Base-by-base conservation (phyloP, 2,888 invertebrate genomes). In the Drosophila flavopinicola region DNA sequence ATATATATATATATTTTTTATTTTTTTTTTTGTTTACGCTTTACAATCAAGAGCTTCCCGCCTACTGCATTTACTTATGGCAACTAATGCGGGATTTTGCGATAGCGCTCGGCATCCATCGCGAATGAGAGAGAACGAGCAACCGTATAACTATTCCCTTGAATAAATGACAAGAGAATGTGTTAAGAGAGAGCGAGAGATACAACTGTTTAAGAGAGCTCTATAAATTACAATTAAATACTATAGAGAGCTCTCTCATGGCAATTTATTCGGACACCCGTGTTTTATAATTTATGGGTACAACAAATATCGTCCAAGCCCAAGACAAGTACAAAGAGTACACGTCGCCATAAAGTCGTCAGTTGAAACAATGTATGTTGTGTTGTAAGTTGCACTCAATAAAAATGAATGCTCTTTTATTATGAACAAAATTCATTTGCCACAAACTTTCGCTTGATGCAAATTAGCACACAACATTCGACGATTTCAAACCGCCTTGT, bases 361-460 rank as follows among this genome's bases (percentile, higher is more conserved):
- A 44, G 30, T 30, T 1, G 58, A 29, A 27, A 6, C n/a, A 17
- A n/a, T 4, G 2, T 15, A 20, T n/a, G n/a, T 6, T 13, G 29
- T 45, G 30, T 58, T 51, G 59, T 64, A 52, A 37, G 30, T 39
- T 63, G 75, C 69, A 83, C 45, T 85, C 84, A 85, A 56, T 48
- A 58, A 79, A 82, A 61, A 61, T 69, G 66, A 75, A 79, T 69
- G 79, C 72, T 64, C 32, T 56, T 83, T 83, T 82, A 78, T 66
- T 61, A 42, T 17, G n/a, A 44, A 39, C 44, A 48, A 41, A 11
- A 7, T 27, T 33, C 11, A 24, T 57, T 54, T 35, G 44, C 57
- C 58, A 2, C 23, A 35, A 56, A 30, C 24, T 39, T 23, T 38
- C 17, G 25, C 25, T 15, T 10, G 25, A 37, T 70, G 75, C 54